Percentiles rank a stretch among this genome's conserved stretches.
Conservation (phyloP, 2,888 invertebrate genomes). For the Mesopsocus fuscifrons region DNA sequence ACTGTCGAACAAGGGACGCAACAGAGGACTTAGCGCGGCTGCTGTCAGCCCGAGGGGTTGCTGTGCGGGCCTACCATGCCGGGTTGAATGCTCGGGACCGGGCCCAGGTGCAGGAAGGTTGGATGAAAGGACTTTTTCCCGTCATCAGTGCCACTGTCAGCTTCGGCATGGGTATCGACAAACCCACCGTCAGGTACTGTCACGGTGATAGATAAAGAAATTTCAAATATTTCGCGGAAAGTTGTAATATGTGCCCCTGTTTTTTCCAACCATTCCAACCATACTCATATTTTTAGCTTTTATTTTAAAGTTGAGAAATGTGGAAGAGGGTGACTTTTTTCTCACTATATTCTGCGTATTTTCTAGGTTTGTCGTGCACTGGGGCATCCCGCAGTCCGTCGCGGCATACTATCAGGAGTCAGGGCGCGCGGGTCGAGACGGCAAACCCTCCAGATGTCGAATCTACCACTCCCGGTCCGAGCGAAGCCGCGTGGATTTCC, state of each 20-base stretch:
- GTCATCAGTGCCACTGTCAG: conserved; percentile 94
- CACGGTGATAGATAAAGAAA: too few relatives aligned
- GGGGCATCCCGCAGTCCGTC: conserved; percentile 88
- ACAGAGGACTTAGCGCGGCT: conserved; percentile 68
- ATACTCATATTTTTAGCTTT: too few relatives aligned
- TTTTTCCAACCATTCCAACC: too few relatives aligned
- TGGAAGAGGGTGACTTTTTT: too few relatives aligned
- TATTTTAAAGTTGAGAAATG: too few relatives aligned
- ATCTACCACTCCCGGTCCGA: conserved; percentile 77
- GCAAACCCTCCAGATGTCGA: conserved; percentile 69
- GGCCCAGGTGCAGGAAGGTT: conserved; percentile 65
- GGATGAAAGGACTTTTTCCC: conserved; percentile 75
- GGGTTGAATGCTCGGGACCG: conserved; percentile 55
- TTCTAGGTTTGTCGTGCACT: conserved; percentile 80
- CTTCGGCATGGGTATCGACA: conserved; percentile 99
- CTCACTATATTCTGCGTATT: too few relatives aligned
- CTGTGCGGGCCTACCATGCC: conserved; percentile 52
- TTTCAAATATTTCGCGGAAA: too few relatives aligned
- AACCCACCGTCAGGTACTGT: conserved; percentile 61
- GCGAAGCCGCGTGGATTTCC: conserved; percentile 60
- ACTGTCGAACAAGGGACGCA: conserved; percentile 83
- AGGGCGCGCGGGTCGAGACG: conserved; percentile 91
- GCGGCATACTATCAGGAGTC: conserved; percentile 95
- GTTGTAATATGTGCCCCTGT: too few relatives aligned
- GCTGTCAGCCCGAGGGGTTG: conserved; percentile 52